phyloP scores from a whole-genome alignment of 2,113 vertebrate genomes.

The Sphyrna mokarran region DNA sequence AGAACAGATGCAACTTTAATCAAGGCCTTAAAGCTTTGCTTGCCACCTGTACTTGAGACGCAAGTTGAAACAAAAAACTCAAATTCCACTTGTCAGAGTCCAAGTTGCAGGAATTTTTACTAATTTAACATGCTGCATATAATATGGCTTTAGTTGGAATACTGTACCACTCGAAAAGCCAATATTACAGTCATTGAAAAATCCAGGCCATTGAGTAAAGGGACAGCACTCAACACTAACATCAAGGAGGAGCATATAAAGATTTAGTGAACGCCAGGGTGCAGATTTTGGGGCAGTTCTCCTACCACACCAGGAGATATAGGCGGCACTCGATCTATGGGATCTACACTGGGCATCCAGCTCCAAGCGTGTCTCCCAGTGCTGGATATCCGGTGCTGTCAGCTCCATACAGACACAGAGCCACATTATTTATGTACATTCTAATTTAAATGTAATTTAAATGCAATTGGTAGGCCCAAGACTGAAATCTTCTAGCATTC shows the following conservation, averaged over 20 bases:
- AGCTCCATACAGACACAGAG: too few relatives aligned
- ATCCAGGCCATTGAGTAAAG: too few relatives aligned
- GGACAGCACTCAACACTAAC: background rate
- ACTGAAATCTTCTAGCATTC: too few relatives aligned
- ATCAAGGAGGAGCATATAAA: background rate
- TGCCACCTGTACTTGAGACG: background rate
- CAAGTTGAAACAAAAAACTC: background rate
- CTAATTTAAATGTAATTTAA: too few relatives aligned
- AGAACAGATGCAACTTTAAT: background rate
- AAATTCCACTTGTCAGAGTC: background rate
- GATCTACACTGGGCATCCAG: too few relatives aligned
- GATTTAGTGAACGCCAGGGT: background rate
- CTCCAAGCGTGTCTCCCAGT: too few relatives aligned
- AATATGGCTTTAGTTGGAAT: background rate
- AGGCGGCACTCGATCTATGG: too few relatives aligned
- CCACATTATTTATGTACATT: too few relatives aligned
- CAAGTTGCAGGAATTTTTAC: background rate
- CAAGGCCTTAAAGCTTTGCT: background rate
- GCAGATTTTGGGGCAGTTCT: too few relatives aligned
- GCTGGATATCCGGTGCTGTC: too few relatives aligned
- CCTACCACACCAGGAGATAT: too few relatives aligned
- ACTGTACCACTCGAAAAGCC: background rate
- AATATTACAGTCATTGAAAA: background rate
- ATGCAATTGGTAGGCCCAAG: too few relatives aligned
- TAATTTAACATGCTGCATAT: background rate